phyloP scores from a whole-genome alignment of 2,888 invertebrate genomes.

The Cylindroiulus punctatus region DNA sequence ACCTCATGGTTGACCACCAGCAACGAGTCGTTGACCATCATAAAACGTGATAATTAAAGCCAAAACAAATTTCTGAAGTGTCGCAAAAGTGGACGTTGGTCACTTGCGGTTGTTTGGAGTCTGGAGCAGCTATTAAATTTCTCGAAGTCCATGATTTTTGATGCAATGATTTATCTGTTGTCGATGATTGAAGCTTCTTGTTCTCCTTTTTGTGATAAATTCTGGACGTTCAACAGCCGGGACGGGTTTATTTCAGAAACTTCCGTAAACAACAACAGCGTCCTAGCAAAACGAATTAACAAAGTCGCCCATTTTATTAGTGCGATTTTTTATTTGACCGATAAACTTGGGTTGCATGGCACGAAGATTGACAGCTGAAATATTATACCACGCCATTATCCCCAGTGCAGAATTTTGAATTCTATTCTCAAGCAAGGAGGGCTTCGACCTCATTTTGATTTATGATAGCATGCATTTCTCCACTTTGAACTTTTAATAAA shows the following conservation, averaged over 20 bases:
- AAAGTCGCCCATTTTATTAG: neutral
- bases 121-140: neutral
- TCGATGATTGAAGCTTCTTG: neutral
- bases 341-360: neutral
- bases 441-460: slow-evolving; percentile 36
- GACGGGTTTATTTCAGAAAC: neutral
- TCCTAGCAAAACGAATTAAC: neutral
- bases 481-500: neutral
- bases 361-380: slow-evolving; percentile 36
- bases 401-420: neutral
- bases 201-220: neutral
- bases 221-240: neutral
- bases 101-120: neutral
- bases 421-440: neutral
- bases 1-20: no score
- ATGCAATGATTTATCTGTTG: neutral
- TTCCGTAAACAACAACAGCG: neutral
- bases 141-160: neutral
- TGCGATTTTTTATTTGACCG: neutral
- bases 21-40: no score
- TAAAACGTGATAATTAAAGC: no score
- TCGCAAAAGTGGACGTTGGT: neutral
- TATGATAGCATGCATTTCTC: neutral
- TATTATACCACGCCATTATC: slow-evolving; percentile 12
- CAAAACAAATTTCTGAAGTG: neutral